Evolutionary conservation across 1,140 invertebrate species (phyloP).

Genomic region (Lanistes nyassanus): DNA sequence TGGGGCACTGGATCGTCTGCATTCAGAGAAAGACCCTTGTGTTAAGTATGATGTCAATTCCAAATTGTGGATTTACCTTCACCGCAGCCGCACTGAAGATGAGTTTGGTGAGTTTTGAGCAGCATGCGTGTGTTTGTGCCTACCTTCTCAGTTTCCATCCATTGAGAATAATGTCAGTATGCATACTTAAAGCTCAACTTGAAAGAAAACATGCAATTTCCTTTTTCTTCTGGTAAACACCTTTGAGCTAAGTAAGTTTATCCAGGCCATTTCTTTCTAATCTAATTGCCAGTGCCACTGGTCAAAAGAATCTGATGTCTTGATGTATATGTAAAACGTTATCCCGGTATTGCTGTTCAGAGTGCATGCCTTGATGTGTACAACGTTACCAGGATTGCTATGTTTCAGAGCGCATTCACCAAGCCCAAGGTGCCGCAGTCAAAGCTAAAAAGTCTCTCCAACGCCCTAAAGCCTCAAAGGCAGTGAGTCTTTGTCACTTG

Average conservation of each 20-base stretch:
- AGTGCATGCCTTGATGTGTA: too few species aligned
- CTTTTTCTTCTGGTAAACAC: not conserved
- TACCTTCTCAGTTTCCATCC: not conserved
- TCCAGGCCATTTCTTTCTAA: not conserved
- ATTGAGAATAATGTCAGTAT: not conserved
- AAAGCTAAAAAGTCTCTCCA: constrained; percentile 68
- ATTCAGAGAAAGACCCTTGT: constrained; percentile 89
- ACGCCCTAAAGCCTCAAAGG: constrained; percentile 62
- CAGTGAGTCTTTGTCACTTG: constrained; percentile 45
- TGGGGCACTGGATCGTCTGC: constrained; percentile 86
- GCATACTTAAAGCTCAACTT: not conserved
- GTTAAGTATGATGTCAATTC: constrained; percentile 89
- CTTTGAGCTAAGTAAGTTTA: not conserved
- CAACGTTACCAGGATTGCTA: not conserved
- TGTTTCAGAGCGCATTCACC: constrained; percentile 67
- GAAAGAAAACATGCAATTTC: not conserved
- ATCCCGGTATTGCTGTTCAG: too few species aligned
- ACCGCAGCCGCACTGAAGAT: constrained; percentile 79
- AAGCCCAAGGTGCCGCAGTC: constrained; percentile 68
- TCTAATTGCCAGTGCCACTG: not conserved
- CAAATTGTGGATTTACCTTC: constrained; percentile 92
- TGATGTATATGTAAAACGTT: too few species aligned
- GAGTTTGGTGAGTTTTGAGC: constrained; percentile 76
- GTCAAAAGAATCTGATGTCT: too few species aligned
- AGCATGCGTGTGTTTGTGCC: not conserved